Base-by-base conservation (phyloP, 2,797 vertebrate species). In the Notamacropus eugenii region DNA sequence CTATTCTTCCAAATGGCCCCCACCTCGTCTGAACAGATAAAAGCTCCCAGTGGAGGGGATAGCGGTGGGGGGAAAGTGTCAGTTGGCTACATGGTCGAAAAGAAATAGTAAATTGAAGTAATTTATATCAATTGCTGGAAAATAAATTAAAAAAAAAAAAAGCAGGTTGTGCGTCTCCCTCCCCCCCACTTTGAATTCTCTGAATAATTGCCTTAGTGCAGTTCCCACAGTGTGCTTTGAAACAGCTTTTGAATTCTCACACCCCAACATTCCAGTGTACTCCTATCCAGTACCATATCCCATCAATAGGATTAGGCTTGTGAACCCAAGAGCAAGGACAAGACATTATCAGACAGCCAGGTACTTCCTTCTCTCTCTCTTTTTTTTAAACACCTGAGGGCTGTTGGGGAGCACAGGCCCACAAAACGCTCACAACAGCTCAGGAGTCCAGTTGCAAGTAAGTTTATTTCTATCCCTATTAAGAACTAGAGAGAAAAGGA, bases 261-360 rank as follows among this genome's bases (percentile, higher is more conserved):
- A 87, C 24, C n/a, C 22, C 74, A 87, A 50, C 40, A 46, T 93
- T 67, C 55, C 50, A 1, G 19, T 6, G 0, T 1, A 12, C 0
- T 2, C 40, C 56, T 31, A 3, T 10, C 19, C 12, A 4, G 52
- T 22, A 24, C n/a, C n/a, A n/a, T 11, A 58, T 55, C n/a, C 0
- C 0, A 0, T n/a, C 40, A n/a, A n/a, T 22, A n/a, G 52, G 0
- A 14, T 31, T 55, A 4, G 8, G 54, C 0, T 40, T 90, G 52
- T 10, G 14, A 16, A 0, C 31, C 52, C 54, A 4, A 34, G 22
- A 87, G 19, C 40, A 59, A 56, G 19, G 74, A 5, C 5, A 0
- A 54, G 31, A 19, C 0, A 0, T 0, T 6, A 8, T 0, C 22
- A 10, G 19, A 14, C 46, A 28, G 54, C 6, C 0, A 0, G 0